These are phyloP conservation scores for Gila orcuttii DNA, from an alignment of 2,113 vertebrate genomes.

Conservation along the genomic window DNA sequence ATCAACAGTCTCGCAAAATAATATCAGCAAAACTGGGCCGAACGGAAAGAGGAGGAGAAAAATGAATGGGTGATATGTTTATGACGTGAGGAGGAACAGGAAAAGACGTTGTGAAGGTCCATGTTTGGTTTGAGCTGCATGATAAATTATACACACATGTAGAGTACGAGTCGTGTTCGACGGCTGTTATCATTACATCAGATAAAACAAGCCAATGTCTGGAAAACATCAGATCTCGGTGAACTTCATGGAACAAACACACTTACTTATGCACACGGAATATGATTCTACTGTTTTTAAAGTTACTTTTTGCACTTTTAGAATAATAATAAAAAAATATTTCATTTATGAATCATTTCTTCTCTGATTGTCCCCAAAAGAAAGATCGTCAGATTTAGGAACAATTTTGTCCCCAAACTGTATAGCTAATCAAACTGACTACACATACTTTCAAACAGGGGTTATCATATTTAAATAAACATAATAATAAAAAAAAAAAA, in stretches of 20 bases:
- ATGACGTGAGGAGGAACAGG: slow-evolving; percentile 60
- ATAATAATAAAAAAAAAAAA: not conserved
- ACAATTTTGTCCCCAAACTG: not conserved
- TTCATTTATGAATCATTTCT: not conserved
- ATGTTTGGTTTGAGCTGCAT: slow-evolving; percentile 70
- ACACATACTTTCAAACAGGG: too few species aligned
- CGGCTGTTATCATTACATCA: slow-evolving; percentile 75
- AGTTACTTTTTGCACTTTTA: not conserved
- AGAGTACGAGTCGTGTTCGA: slow-evolving; percentile 73
- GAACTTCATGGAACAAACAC: slow-evolving; percentile 40
- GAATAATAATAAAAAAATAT: not conserved
- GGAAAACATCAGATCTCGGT: slow-evolving; percentile 71
- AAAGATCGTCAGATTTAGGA: not conserved
- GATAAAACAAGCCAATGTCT: slow-evolving; percentile 73
- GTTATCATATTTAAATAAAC: too few species aligned
- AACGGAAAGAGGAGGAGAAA: slow-evolving; percentile 23
- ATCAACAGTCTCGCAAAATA: slow-evolving; percentile 11
- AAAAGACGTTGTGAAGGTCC: slow-evolving; percentile 59
- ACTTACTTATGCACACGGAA: slow-evolving; percentile 5
- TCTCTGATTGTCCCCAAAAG: not conserved
- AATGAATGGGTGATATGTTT: slow-evolving; percentile 56
- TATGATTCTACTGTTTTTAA: not conserved
- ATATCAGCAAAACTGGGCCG: slow-evolving; percentile 1
- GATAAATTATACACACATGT: slow-evolving; percentile 76
- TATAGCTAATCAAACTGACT: not conserved